Evolutionary conservation across 2,888 invertebrate species (phyloP), one percentile per base, ranked within the genome.

Genomic region (Leptinotarsa tumamoca): DNA sequence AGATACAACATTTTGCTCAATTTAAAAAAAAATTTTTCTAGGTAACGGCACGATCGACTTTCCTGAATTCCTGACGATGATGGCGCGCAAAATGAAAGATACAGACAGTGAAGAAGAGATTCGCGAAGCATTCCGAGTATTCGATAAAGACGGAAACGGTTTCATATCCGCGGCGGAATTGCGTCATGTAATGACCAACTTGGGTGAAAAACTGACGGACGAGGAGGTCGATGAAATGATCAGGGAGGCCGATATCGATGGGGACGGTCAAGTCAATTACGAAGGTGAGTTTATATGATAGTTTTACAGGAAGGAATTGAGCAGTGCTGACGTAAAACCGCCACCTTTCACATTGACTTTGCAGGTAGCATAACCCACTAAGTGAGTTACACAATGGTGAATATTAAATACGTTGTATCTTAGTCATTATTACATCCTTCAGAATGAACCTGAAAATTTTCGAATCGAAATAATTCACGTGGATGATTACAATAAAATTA

Each of bases 61-160:
- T 91, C 98, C 98, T 86, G 99, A 99, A 91, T 99, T 99, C 93
- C 93, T 99, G 87, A 98, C 98, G 89, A 99, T 99, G 98, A 99
- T 99, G 99, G 99, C 99, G 87, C 94, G 98, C 88, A 99, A 99
- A 93, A 98, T 99, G 98, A 98, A 99, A 91, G 98, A 99, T 92
- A 98, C 98, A 83, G 99, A 99, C 91, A 96, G 97, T 89, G 98
- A 98, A 93, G 98, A 98, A 90, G 98, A 99, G 91, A 98, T 99
- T 90, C 95, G 98, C 90, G 98, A 99, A 90, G 98, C 98, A 85
- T 96, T 98, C 95, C 94, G 98, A 91, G 98, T 97, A 86, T 98
- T 99, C 91, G 98, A 99, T 92, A 98, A 98, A 92, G 98, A 99
- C 91, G 98, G 98, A 89, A 98, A 99, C 90, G 99, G 99, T 86